These are phyloP conservation scores for Neoseiulus cucumeris DNA, from an alignment of 1,140 invertebrate species.

Conservation along the genomic window DNA sequence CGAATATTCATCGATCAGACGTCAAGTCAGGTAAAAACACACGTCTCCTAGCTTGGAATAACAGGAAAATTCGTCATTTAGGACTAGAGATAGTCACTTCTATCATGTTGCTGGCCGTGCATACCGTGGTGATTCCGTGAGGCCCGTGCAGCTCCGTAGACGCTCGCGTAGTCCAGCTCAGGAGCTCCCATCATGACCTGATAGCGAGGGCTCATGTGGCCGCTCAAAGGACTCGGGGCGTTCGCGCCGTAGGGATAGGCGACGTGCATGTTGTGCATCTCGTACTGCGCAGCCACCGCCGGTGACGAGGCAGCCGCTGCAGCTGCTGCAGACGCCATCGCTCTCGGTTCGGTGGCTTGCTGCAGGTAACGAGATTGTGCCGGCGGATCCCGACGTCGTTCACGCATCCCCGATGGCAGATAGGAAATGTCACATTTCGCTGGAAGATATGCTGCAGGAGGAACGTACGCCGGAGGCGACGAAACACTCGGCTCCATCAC, in stretches of 20 bases:
- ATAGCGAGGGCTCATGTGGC: background rate
- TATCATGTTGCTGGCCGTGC: background rate
- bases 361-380: background rate
- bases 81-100: constrained; percentile 9
- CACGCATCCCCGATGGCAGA: background rate
- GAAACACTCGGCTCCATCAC: background rate
- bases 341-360: too few species aligned
- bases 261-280: constrained; percentile 3
- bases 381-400: background rate
- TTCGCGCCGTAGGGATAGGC: background rate
- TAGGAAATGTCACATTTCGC: constrained; percentile 2
- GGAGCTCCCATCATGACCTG: background rate
- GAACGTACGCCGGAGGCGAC: background rate
- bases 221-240: background rate
- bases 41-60: background rate
- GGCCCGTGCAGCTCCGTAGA: background rate
- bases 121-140: background rate
- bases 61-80: background rate
- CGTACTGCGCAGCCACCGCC: too few species aligned
- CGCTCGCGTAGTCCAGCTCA: background rate
- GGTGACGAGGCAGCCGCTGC: too few species aligned
- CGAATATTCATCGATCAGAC: background rate
- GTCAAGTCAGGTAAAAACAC: background rate
- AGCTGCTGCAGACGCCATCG: too few species aligned
- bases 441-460: background rate